Conservation (phyloP, 2,888 invertebrate species). For the Dioctria rufipes region DNA sequence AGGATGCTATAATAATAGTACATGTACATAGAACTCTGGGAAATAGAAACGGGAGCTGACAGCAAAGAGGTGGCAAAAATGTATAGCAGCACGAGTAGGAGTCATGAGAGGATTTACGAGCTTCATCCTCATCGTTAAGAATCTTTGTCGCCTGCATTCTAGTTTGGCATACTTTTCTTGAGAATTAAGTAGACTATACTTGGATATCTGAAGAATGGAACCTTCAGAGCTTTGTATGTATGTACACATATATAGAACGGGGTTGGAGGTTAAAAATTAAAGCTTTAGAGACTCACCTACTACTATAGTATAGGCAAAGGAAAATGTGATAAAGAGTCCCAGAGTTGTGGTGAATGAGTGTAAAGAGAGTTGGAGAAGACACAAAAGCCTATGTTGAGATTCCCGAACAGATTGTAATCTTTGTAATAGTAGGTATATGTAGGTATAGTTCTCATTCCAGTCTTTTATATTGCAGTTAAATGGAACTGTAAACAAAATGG, state of each 20-base stretch:
- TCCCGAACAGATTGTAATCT: conserved; percentile 26
- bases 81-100: neutral
- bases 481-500: conserved; percentile 32
- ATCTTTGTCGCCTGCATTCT: conserved; percentile 38
- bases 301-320: conserved; percentile 4
- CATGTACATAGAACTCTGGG: neutral
- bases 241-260: neutral
- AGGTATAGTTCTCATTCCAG: neutral
- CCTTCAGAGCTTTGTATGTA: neutral
- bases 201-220: neutral
- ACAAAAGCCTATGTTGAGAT: conserved; percentile 30
- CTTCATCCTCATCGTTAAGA: conserved; percentile 32
- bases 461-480: conserved; percentile 7
- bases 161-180: conserved; percentile 46
- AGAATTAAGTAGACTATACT: conserved; percentile 40
- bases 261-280: conserved; percentile 43
- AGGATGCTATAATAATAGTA: neutral
- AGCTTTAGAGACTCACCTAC: conserved; percentile 14
- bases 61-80: neutral
- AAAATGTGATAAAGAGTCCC: conserved; percentile 27
- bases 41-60: neutral
- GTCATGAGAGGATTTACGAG: conserved; percentile 24
- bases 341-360: conserved; percentile 26
- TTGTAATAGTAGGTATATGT: neutral
- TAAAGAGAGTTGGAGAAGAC: conserved; percentile 26